Evolutionary conservation across 2,113 vertebrate genomes (phyloP).

Genomic region (Silurus glanis): DNA sequence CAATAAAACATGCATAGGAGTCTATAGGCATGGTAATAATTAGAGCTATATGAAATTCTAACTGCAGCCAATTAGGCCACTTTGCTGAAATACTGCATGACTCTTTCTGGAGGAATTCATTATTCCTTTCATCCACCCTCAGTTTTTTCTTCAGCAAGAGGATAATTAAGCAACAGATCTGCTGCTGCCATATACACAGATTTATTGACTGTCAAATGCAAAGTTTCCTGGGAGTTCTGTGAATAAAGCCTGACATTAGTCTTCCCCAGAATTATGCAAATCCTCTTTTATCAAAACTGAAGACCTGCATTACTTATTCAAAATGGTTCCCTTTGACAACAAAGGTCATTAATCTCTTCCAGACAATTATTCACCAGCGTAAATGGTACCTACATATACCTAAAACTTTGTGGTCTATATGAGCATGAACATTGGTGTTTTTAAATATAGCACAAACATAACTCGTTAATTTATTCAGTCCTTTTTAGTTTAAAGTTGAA

Average conservation of each 20-base stretch:
- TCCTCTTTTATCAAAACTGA: not conserved
- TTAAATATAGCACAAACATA: not conserved
- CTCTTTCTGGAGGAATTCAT: not conserved
- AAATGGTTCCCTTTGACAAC: not conserved
- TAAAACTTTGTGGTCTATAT: too few species aligned
- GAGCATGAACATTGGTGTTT: not conserved
- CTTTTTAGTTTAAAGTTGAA: not conserved
- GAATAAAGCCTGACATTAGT: not conserved
- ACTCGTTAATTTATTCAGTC: not conserved
- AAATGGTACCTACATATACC: not conserved
- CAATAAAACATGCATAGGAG: not conserved
- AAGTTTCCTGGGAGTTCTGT: conserved; percentile 19
- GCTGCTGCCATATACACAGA: not conserved
- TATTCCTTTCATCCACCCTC: not conserved
- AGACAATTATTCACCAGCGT: not conserved
- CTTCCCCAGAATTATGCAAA: conserved; percentile 25
- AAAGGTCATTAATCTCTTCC: not conserved
- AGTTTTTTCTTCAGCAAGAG: not conserved
- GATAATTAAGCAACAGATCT: conserved; percentile 25
- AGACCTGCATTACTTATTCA: conserved; percentile 6
- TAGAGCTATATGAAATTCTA: not conserved
- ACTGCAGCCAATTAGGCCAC: conserved; percentile 2
- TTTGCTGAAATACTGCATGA: not conserved
- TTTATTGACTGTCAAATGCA: conserved; percentile 14
- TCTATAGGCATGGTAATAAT: not conserved